Evolutionary conservation across 2,113 vertebrate genomes (phyloP).

Genomic region (Acanthisitta chloris): DNA sequence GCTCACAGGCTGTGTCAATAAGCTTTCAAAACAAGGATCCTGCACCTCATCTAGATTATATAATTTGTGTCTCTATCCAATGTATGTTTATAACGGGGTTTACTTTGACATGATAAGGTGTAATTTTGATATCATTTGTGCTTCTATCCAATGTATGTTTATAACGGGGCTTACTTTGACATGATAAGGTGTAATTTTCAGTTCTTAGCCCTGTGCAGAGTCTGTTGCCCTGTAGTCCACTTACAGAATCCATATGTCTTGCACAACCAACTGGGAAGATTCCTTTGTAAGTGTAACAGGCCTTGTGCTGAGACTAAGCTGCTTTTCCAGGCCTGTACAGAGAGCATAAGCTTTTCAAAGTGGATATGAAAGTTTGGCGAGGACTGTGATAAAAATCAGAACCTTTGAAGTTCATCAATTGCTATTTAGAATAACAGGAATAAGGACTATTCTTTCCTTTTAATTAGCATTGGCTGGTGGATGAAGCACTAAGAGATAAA

Average conservation of each 20-base stretch:
- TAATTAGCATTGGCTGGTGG: conserved; percentile 61
- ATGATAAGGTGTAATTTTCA: neutral
- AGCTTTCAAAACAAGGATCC: neutral
- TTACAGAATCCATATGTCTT: neutral
- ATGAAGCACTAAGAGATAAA: conserved; percentile 57
- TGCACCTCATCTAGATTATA: neutral
- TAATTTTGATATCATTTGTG: accelerated
- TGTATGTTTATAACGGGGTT: neutral
- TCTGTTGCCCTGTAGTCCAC: neutral
- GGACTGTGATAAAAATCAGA: conserved; percentile 43
- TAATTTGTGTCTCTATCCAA: neutral
- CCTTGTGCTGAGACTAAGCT: neutral
- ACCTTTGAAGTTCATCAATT: conserved; percentile 45
- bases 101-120: neutral
- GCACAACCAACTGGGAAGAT: neutral
- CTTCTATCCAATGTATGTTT: neutral
- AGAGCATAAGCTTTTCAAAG: neutral
- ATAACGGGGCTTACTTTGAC: neutral
- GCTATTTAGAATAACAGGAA: conserved; percentile 49
- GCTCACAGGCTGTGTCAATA: neutral
- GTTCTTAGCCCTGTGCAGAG: neutral
- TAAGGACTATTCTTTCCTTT: conserved; percentile 56
- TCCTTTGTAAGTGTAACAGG: neutral
- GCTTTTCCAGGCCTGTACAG: neutral
- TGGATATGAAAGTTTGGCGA: neutral